A percentile compares a stretch with the other conserved stretches of the same genome.
Conservation (phyloP, 2,888 invertebrate genomes). For the Eupithecia pulchellata region DNA sequence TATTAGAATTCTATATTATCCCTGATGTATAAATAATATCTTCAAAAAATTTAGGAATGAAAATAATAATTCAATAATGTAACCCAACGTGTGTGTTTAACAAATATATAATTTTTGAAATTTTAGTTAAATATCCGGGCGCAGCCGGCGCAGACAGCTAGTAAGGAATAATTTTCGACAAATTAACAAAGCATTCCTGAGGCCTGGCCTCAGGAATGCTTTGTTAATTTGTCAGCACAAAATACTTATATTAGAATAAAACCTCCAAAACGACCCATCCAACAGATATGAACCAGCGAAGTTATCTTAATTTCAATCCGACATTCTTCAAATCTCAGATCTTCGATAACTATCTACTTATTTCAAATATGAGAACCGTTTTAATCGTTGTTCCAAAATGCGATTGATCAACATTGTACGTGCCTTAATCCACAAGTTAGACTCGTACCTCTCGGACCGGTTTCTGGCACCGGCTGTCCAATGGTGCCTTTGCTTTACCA, state of each 20-base stretch:
- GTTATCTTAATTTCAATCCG: constrained; percentile 17
- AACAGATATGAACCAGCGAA: background rate
- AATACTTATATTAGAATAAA: background rate
- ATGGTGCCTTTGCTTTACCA: constrained; percentile 65
- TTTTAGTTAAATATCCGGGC: too few relatives aligned
- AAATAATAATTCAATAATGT: too few relatives aligned
- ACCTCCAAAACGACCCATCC: background rate
- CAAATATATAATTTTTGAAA: too few relatives aligned
- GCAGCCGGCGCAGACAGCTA: too few relatives aligned
- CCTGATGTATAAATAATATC: too few relatives aligned
- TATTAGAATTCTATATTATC: too few relatives aligned
- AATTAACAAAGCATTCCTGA: background rate
- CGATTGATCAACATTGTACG: constrained; percentile 82
- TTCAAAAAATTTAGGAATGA: too few relatives aligned
- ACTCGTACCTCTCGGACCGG: constrained; percentile 80
- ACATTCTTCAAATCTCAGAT: constrained; percentile 26
- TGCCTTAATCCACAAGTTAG: constrained; percentile 72
- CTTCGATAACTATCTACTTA: constrained; percentile 36
- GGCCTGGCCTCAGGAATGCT: too few relatives aligned
- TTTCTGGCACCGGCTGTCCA: constrained; percentile 78
- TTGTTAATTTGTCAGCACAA: too few relatives aligned
- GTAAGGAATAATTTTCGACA: too few relatives aligned
- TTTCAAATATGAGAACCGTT: constrained; percentile 60
- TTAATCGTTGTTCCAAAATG: constrained; percentile 74
- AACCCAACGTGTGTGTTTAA: too few relatives aligned